Evolutionary conservation across 2,113 vertebrate genomes (phyloP).

Genomic region (Micromys minutus): DNA sequence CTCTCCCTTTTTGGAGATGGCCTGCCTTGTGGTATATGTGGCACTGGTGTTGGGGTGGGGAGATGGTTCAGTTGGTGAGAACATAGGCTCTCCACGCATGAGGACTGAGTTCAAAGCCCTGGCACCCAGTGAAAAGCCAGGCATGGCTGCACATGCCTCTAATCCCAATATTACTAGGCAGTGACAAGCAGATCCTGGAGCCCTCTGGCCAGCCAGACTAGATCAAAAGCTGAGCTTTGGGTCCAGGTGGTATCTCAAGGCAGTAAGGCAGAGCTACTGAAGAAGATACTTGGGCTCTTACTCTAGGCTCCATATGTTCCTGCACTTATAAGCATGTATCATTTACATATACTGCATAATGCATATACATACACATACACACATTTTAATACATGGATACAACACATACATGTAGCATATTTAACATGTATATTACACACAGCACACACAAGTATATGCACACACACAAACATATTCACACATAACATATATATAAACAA

Average conservation of each 20-base stretch:
- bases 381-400: background rate
- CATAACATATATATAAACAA: background rate
- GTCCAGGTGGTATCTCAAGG: background rate
- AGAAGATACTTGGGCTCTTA: background rate
- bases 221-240: background rate
- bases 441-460: background rate
- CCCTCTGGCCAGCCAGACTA: background rate
- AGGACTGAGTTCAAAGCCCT: background rate
- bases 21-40: background rate
- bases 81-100: background rate
- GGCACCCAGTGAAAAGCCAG: background rate
- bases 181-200: background rate
- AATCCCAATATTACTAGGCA: background rate
- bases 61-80: background rate
- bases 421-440: background rate
- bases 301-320: background rate
- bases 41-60: background rate
- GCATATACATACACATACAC: background rate
- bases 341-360: background rate
- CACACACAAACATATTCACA: background rate
- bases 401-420: background rate
- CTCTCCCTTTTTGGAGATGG: background rate
- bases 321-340: background rate
- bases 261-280: background rate
- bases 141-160: background rate